Percentiles rank a stretch among this genome's conserved stretches.
Evolutionary conservation across 2,113 vertebrate species (phyloP).

Genomic region (Trichechus manatus): DNA sequence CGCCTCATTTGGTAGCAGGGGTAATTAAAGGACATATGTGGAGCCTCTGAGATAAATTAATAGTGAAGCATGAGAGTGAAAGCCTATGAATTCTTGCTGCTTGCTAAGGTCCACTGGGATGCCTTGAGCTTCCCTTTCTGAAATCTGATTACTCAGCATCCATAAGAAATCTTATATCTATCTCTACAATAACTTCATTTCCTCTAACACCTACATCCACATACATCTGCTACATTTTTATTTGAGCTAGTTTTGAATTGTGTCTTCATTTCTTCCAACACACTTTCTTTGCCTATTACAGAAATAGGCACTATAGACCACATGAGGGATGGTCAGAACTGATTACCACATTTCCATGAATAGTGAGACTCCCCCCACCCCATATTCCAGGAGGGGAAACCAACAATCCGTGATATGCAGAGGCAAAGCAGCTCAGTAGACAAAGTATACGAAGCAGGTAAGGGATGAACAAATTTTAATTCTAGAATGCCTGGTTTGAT

Average conservation of each 20-base stretch:
- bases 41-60: background rate
- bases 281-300: background rate
- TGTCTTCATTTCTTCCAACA: conserved; percentile 35
- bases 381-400: background rate
- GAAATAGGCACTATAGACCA: background rate
- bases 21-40: background rate
- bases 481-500: background rate
- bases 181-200: background rate
- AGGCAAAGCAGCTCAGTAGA: background rate
- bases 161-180: background rate
- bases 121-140: background rate
- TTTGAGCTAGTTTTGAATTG: conserved; percentile 27
- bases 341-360: background rate
- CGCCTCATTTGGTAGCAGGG: background rate
- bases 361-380: background rate
- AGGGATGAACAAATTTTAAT: background rate
- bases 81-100: background rate
- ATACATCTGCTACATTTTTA: background rate
- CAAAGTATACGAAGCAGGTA: background rate
- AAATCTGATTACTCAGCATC: background rate
- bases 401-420: background rate
- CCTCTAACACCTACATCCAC: background rate
- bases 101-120: background rate
- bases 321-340: background rate
- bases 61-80: background rate